Conservation (phyloP, 2,888 invertebrate genomes). For the Ferdinandea cuprea region DNA sequence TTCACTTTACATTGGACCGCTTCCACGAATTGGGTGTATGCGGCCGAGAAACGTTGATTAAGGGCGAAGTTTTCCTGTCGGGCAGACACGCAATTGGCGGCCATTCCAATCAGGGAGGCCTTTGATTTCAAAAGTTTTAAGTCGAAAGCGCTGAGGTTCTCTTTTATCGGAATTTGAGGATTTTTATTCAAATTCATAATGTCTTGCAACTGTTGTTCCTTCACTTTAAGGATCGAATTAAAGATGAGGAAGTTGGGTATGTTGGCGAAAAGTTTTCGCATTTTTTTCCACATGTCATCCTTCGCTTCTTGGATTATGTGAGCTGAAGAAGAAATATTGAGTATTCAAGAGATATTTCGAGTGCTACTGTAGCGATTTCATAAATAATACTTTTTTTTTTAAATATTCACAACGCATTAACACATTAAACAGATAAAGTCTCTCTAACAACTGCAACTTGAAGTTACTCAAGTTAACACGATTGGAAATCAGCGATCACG, state of each 20-base stretch:
- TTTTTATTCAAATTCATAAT: conserved; percentile 78
- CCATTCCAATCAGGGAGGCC: conserved; percentile 78
- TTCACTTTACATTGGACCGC: conserved; percentile 79
- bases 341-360: too few relatives aligned
- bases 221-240: conserved; percentile 79
- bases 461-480: too few relatives aligned
- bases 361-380: too few relatives aligned
- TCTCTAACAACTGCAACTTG: too few relatives aligned
- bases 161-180: conserved; percentile 45
- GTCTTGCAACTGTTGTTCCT: conserved; percentile 80
- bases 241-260: conserved; percentile 80
- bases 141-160: conserved; percentile 78
- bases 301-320: conserved; percentile 77
- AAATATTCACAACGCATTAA: too few relatives aligned
- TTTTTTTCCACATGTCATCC: conserved; percentile 78
- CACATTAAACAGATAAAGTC: too few relatives aligned
- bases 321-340: conserved; percentile 59
- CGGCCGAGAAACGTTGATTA: conserved; percentile 77
- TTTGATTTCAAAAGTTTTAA: conserved; percentile 79
- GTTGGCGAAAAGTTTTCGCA: conserved; percentile 79
- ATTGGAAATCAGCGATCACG: too few relatives aligned
- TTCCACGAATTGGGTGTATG: conserved; percentile 78
- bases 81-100: conserved; percentile 77
- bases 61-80: conserved; percentile 77
- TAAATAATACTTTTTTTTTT: too few relatives aligned